Evolutionary conservation across 2,797 vertebrate genomes (phyloP), one percentile per base, ranked within the genome.

Genomic region (Megalops cyprinoides): DNA sequence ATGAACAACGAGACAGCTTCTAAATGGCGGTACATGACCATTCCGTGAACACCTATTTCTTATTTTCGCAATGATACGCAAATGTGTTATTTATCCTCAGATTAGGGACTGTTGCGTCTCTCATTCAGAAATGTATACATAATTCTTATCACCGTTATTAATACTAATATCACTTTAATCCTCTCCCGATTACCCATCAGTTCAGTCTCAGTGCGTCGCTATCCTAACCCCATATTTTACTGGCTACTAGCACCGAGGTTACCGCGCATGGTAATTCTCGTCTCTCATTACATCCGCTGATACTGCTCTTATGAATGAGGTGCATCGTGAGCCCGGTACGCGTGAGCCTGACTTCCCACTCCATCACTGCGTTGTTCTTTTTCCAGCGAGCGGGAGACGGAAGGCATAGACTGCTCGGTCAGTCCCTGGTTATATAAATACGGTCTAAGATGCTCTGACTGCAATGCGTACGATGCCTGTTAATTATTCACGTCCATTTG

Each of bases 301-400:
- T 91, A 89, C 78, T 74, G n/a, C 53, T 79, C 79, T 87, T 90
- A 92, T 91, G 90, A 84, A 94, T 92, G 92, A 93, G 90, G 92
- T 94, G 92, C 84, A 14, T 56, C 83, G 34, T 90, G 90, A 93
- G 76, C 81, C 83, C 73, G 71, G 82, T 85, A 82, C 10, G 44
- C 84, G 84, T 37, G 84, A 87, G 86, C 85, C 82, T 89, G 82
- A 82, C 85, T 86, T 74, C 49, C 80, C 84, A 78, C 85, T 90
- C 85, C 87, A 89, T 91, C 91, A 91, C 5, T 10, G 55, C 1
- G 79, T 37, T 84, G 77, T 74, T 25, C 71, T 12, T 20, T 79
- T 76, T 79, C 6, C 77, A 65, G 60, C 14, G 53, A 77, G 67
- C 76, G 62, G 20, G 65, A 31, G 71, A 53, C 82, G 75, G 73